Percentiles rank a stretch among this genome's conserved stretches.
These are phyloP conservation scores for Xanthostigma xanthostigma DNA, from an alignment of 2,888 invertebrate genomes.

Conservation along the genomic window DNA sequence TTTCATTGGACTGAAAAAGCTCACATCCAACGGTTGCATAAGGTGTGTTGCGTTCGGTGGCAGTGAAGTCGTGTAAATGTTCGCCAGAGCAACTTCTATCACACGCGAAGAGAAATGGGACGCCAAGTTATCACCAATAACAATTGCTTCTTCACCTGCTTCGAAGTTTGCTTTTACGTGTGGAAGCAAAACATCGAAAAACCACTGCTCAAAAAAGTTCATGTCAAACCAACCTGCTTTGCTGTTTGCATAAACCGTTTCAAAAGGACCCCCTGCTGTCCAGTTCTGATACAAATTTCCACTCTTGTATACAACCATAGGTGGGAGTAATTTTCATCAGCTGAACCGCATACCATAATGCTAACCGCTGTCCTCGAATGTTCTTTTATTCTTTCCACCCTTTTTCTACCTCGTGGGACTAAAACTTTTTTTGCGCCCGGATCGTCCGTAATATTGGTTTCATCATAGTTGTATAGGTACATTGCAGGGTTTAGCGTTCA, in stretches of 20 bases:
- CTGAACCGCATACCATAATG: slow-evolving; percentile 21
- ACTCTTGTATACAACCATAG: slow-evolving; percentile 21
- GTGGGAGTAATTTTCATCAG: slow-evolving; percentile 19
- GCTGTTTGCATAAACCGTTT: slow-evolving; percentile 8
- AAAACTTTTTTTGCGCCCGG: slow-evolving; percentile 20
- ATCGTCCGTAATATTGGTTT: slow-evolving; percentile 23
- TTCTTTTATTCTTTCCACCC: slow-evolving; percentile 20
- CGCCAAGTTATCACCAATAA: too few relatives aligned
- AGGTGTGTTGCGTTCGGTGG: slow-evolving; percentile 12
- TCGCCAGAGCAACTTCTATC: too few relatives aligned
- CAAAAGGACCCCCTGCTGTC: too few relatives aligned
- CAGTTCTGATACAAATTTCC: slow-evolving; percentile 11
- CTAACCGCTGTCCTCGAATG: slow-evolving; percentile 17
- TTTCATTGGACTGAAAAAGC: slow-evolving; percentile 10
- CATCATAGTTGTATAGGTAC: slow-evolving; percentile 23
- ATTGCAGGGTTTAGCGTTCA: too few relatives aligned
- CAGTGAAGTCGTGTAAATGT: slow-evolving; percentile 10
- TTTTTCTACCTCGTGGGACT: slow-evolving; percentile 18
- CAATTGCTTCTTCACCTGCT: slow-evolving; percentile 16
- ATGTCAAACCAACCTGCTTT: slow-evolving; percentile 12
- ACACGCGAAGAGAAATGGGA: too few relatives aligned
- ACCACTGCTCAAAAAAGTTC: slow-evolving; percentile 11
- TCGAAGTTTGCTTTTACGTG: slow-evolving; percentile 10
- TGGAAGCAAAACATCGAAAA: slow-evolving; percentile 12
- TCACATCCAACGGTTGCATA: slow-evolving; percentile 10